Evolutionary conservation across 2,888 invertebrate genomes (phyloP), one percentile per base, ranked within the genome.

Genomic region (Nymphalis urticae): DNA sequence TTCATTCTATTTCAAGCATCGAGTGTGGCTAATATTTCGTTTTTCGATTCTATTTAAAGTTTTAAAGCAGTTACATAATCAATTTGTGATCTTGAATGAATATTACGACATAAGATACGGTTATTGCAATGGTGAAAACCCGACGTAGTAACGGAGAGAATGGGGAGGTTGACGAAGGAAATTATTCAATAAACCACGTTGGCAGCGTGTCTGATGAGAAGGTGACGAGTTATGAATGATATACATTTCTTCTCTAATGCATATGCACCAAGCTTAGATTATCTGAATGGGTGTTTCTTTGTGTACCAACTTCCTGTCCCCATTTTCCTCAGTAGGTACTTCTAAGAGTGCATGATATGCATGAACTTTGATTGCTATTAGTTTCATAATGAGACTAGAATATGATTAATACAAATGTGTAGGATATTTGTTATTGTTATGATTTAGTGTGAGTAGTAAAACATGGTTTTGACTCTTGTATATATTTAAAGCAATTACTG

Each of bases 131-230:
- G 93, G 93, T 93, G 89, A 93, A 92, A 92, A 93, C 93, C 84
- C 91, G 93, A 80, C 92, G 93, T 82, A 93, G 93, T 87, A 91
- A 92, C 80, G 92, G 92, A 83, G 92, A 92, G 84, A 90, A 91
- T 78, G 92, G 92, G 82, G 92, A 92, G 82, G 86, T 89, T 81
- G 91, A 92, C 76, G 92, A 93, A 80, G 89, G 86, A 80, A 90
- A 88, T 87, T 88, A 88, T 80, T 84, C 86, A 78, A 80, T 87
- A 78, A 91, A 91, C 88, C 90, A 90, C 83, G 88, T 85, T 81
- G 89, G 87, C 83, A 91, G 89, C 85, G 87, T 90, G 75, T 89
- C 89, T 75, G 90, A 90, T 77, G 93, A 92, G 84, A 93, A 93
- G 92, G 91, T 92, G 91, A 92, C 81, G 74, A 76, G 77, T 82